phyloP scores from a whole-genome alignment of 2,888 invertebrate genomes.

The Cylindroiulus punctatus region DNA sequence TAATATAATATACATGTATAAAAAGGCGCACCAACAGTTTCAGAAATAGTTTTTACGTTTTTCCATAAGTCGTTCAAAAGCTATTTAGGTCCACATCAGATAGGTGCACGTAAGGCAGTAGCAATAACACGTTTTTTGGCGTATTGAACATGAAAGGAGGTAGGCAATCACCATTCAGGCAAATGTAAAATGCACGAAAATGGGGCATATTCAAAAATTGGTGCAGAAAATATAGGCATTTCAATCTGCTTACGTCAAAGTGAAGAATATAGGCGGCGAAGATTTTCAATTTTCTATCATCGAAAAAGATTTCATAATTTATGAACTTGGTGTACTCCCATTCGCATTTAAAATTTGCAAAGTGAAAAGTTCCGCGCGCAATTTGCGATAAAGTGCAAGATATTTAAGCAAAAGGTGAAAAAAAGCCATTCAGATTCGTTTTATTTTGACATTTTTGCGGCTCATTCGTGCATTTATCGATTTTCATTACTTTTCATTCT shows the following conservation, averaged over 20 bases:
- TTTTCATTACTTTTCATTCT: neutral
- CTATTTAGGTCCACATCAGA: conserved; percentile 29
- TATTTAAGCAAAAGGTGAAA: neutral
- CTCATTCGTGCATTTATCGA: neutral
- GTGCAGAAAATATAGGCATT: neutral
- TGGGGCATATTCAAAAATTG: conserved; percentile 39
- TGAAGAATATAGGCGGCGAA: neutral
- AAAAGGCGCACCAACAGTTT: conserved; percentile 43
- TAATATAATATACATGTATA: neutral
- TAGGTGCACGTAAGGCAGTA: neutral
- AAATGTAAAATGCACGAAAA: conserved; percentile 21
- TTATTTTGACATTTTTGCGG: conserved; percentile 10
- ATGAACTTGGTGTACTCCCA: conserved; percentile 37
- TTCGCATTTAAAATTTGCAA: conserved; percentile 39
- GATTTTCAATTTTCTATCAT: conserved; percentile 39
- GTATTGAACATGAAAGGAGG: conserved; percentile 40
- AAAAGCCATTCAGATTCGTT: neutral
- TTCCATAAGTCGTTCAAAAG: conserved; percentile 35
- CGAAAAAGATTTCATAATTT: conserved; percentile 44
- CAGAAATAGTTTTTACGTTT: conserved; percentile 37
- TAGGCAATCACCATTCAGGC: conserved; percentile 11
- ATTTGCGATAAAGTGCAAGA: conserved; percentile 18
- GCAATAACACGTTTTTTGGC: conserved; percentile 40
- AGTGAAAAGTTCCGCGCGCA: conserved; percentile 1
- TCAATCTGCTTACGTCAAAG: neutral